A percentile compares a stretch with the other conserved stretches of the same genome.
phyloP scores from a whole-genome alignment of 1,140 invertebrate genomes.

The Platyscapa corneri region DNA sequence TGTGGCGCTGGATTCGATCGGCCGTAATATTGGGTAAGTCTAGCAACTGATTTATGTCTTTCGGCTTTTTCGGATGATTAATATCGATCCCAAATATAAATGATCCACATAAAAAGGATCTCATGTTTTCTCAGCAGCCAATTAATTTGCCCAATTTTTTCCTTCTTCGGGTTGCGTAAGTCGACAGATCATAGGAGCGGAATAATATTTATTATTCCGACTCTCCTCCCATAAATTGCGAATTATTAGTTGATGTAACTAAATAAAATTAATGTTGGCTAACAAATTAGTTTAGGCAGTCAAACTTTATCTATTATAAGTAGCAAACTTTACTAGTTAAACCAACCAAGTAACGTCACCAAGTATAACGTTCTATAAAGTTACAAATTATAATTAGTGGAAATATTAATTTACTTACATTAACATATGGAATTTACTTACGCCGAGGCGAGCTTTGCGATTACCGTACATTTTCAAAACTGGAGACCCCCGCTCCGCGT shows the following conservation, averaged over 20 bases:
- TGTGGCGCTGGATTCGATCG: neutral
- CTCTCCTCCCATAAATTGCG: neutral
- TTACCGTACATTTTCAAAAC: neutral
- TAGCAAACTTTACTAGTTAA: slow-evolving; percentile 31
- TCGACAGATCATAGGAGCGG: neutral
- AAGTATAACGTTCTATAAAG: slow-evolving; percentile 14
- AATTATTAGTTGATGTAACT: slow-evolving; percentile 18
- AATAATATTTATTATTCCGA: neutral
- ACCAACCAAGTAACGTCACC: slow-evolving; percentile 18
- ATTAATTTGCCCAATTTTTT: neutral
- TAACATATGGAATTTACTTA: neutral
- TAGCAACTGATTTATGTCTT: neutral
- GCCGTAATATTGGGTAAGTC: neutral
- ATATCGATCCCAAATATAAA: neutral
- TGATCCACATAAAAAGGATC: neutral
- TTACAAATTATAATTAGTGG: slow-evolving; percentile 34
- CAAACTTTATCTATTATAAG: slow-evolving; percentile 45
- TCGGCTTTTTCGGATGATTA: neutral
- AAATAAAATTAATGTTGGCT: slow-evolving; percentile 22
- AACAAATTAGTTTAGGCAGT: slow-evolving; percentile 39
- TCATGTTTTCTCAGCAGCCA: neutral
- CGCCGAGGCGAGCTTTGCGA: neutral
- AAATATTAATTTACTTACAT: slow-evolving; percentile 39
- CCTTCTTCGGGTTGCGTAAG: neutral
- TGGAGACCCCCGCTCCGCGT: too few relatives aligned